Conservation (phyloP, 2,113 vertebrate genomes). For the Lycaon pictus region DNA sequence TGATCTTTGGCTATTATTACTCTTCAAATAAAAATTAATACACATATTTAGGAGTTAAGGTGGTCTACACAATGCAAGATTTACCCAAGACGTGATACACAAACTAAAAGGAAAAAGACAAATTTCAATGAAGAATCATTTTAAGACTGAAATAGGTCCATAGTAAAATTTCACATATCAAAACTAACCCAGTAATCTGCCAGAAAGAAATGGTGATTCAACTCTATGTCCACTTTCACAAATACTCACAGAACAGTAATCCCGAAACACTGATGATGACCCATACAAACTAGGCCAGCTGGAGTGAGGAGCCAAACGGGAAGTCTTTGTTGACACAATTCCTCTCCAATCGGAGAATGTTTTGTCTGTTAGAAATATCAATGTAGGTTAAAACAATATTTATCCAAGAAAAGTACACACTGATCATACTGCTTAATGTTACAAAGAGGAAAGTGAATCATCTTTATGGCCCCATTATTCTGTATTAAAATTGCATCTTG, state of each 20-base stretch:
- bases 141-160: conserved; percentile 19
- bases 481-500: conserved; percentile 67
- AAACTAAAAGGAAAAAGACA: not conserved
- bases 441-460: conserved; percentile 61
- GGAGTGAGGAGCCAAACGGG: accelerated
- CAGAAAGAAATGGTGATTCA: not conserved
- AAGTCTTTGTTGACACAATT: not conserved
- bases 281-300: not conserved
- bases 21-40: conserved; percentile 13
- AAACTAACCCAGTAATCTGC: conserved; percentile 17
- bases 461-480: conserved; percentile 53
- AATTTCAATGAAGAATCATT: not conserved
- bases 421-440: conserved; percentile 57
- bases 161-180: not conserved
- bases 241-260: conserved; percentile 63
- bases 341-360: conserved; percentile 74
- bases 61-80: not conserved
- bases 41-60: not conserved
- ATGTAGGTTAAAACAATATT: conserved; percentile 72
- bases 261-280: not conserved
- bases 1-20: not conserved
- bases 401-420: conserved; percentile 58
- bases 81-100: not conserved
- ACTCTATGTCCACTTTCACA: not conserved
- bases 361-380: conserved; percentile 73